These are phyloP conservation scores for Parasteatoda lunata DNA, from an alignment of 2,888 invertebrate genomes.

Conservation along the genomic window DNA sequence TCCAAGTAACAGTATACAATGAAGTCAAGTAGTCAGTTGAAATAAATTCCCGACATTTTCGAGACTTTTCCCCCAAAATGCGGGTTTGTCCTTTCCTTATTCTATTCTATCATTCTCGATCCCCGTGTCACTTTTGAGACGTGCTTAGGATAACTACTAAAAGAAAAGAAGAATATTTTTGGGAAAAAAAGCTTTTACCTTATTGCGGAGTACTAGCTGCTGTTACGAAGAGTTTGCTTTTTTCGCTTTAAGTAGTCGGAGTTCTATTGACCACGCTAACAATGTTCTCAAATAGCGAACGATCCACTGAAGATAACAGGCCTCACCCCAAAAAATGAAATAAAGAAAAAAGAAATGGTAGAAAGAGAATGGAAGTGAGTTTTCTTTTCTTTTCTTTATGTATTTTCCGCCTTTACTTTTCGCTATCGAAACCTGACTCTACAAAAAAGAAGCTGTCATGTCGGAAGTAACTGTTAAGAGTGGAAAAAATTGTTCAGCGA, in stretches of 20 bases:
- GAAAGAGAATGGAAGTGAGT: background rate
- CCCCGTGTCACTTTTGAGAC: slow-evolving; percentile 54
- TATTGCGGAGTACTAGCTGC: slow-evolving; percentile 38
- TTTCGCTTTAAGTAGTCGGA: slow-evolving; percentile 39
- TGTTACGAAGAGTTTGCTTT: slow-evolving; percentile 34
- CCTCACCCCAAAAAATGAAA: slow-evolving; percentile 22
- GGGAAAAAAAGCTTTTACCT: slow-evolving; percentile 59
- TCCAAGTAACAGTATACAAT: background rate
- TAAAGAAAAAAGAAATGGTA: slow-evolving; percentile 20
- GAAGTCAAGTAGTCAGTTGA: slow-evolving; percentile 6
- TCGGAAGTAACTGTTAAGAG: slow-evolving; percentile 32
- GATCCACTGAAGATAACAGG: slow-evolving; percentile 51
- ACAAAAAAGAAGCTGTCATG: slow-evolving; percentile 58
- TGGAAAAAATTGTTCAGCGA: background rate
- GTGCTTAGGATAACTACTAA: slow-evolving; percentile 22
- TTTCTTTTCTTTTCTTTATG: slow-evolving; percentile 29
- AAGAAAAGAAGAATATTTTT: slow-evolving; percentile 34
- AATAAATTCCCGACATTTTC: slow-evolving; percentile 23
- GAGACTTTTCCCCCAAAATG: background rate
- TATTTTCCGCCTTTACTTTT: slow-evolving; percentile 21
- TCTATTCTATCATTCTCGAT: background rate
- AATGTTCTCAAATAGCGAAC: slow-evolving; percentile 59
- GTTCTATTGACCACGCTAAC: slow-evolving; percentile 61
- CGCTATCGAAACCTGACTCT: slow-evolving; percentile 55
- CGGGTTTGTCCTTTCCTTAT: background rate